Conservation (phyloP, 2,113 vertebrate species). For the Desmodus rotundus region DNA sequence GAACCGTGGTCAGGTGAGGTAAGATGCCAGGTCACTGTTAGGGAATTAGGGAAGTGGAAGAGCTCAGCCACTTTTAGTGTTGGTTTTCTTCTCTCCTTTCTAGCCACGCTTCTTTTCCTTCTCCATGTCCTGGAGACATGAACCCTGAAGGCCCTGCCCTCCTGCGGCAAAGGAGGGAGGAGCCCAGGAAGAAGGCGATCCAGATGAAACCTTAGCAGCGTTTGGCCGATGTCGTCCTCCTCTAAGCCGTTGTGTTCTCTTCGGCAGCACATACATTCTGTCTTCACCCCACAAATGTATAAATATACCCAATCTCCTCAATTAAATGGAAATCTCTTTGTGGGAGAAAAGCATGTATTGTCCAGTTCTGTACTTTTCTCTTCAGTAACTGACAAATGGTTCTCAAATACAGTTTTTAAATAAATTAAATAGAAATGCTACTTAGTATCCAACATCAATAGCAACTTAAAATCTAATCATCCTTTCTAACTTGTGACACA, state of each 20-base stretch:
- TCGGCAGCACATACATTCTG: not conserved
- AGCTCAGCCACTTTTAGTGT: rapidly evolving
- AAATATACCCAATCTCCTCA: not conserved
- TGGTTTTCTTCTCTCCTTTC: not conserved
- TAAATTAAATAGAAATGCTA: not conserved
- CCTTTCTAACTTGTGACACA: not conserved
- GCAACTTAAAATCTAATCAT: not conserved
- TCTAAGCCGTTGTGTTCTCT: not conserved
- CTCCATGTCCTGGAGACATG: not conserved
- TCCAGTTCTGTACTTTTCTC: not conserved
- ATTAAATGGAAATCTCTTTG: not conserved
- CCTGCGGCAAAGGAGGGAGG: rapidly evolving
- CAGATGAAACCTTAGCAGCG: not conserved
- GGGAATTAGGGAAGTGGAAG: not conserved
- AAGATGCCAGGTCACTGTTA: not conserved
- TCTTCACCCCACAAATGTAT: not conserved
- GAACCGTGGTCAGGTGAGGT: not conserved
- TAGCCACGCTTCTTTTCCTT: not conserved
- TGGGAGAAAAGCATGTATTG: not conserved
- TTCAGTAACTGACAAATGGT: not conserved
- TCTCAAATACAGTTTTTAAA: not conserved
- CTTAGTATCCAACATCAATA: not conserved
- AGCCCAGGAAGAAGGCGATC: not conserved
- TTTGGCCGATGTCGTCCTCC: not conserved
- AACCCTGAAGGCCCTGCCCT: not conserved